Conservation (phyloP, 2,113 vertebrate species). For the Podiceps cristatus region DNA sequence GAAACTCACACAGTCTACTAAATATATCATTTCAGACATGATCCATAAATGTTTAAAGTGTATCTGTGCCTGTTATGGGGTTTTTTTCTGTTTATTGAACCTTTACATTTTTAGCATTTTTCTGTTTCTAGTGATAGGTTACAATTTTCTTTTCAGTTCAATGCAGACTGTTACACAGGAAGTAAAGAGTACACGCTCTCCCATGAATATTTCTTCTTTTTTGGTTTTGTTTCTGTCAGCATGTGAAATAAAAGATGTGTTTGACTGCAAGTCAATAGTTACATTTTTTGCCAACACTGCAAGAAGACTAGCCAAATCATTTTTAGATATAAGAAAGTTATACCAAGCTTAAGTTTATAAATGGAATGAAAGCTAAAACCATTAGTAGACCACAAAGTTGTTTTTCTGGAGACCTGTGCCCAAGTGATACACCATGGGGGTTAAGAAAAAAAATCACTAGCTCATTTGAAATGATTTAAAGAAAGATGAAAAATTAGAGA, state of each 20-base stretch:
- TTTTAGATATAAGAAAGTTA: not conserved
- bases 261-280: not conserved
- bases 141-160: not conserved
- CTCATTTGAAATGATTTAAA: not conserved
- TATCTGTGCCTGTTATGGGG: not conserved
- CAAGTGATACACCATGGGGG: not conserved
- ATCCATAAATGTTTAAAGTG: not conserved
- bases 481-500: not conserved
- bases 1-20: not conserved
- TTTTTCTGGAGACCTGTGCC: not conserved
- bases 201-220: not conserved
- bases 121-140: not conserved
- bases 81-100: not conserved
- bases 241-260: not conserved
- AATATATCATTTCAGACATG: not conserved
- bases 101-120: not conserved
- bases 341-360: not conserved
- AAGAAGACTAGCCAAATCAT: not conserved
- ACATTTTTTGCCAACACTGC: not conserved
- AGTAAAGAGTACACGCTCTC: not conserved
- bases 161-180: not conserved
- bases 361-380: not conserved
- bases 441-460: not conserved
- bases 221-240: not conserved
- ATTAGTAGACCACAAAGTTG: not conserved